Base-by-base conservation (phyloP, 2,113 vertebrate genomes). In the Gymnobelideus leadbeateri region DNA sequence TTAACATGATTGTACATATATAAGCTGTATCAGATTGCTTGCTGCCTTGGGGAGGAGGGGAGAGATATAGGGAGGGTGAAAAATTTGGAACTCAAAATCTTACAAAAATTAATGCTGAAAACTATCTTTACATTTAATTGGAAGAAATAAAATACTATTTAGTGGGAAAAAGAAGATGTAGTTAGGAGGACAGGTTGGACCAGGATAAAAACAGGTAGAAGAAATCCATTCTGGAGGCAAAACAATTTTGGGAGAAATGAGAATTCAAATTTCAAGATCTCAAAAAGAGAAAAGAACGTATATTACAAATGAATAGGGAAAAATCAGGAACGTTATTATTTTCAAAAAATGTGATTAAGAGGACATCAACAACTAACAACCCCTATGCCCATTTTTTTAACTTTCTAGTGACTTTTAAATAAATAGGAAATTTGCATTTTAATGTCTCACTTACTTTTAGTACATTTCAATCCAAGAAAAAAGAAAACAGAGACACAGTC, bases 391-490 rank as follows among this genome's bases (percentile, higher is more conserved):
- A n/a, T 37, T 68, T 28, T 61, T 61, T 31, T 11, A 61, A 77
- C 68, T 43, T 8, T 43, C 37, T 43, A 43, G n/a, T n/a, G n/a
- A n/a, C n/a, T 77, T 77, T 97, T 97, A 96, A 95, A 97, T 98
- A 99, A 98, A 99, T 99, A 99, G 98, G 16, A 99, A 99, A 99
- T 99, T 98, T 99, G 98, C 97, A 97, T 99, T 99, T 98, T 99
- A 99, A 99, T 99, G 98, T 98, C 99, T 99, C 99, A 99, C 97
- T 99, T 98, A 99, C 98, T 98, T 99, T 99, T 99, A 99, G 99
- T 99, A 99, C 99, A 99, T 98, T 99, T 98, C 98, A 99, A 98
- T 98, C 98, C 98, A 99, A 99, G 98, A 24, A 31, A 50, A 97
- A 98, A 98, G 99, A 99, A 99, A 99, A 98, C 98, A 96, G 97